Percentiles rank a stretch among this genome's conserved stretches.
Conservation (phyloP, 1,140 invertebrate genomes). For the Chymomyza costata region DNA sequence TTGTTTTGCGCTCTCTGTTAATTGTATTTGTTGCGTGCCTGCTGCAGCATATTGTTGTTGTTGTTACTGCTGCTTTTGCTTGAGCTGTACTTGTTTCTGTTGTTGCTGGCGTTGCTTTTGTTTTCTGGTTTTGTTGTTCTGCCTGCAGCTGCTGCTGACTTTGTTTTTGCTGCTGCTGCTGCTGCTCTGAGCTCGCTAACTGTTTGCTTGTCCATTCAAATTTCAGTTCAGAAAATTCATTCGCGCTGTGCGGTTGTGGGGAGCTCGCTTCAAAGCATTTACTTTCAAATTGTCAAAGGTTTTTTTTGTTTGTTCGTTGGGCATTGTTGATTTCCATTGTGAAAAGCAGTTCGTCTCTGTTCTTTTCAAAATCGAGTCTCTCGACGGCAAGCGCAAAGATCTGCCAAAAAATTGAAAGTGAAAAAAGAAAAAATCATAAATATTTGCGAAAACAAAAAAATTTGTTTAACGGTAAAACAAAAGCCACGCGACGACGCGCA, state of each 20-base stretch:
- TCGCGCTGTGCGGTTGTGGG: conserved; percentile 64
- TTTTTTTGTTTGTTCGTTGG: conserved; percentile 37
- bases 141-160: conserved; percentile 46
- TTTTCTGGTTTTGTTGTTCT: conserved; percentile 22
- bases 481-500: conserved; percentile 40
- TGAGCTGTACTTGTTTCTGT: conserved; percentile 22
- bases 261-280: conserved; percentile 40
- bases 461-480: conserved; percentile 52
- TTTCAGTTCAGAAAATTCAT: conserved; percentile 53
- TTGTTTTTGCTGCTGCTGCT: too few species aligned
- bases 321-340: conserved; percentile 52
- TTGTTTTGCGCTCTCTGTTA: conserved; percentile 2
- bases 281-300: conserved; percentile 51
- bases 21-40: conserved; percentile 35
- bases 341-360: conserved; percentile 27
- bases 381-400: conserved; percentile 25
- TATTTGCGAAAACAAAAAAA: conserved; percentile 14
- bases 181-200: not conserved
- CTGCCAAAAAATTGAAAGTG: conserved; percentile 54
- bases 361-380: conserved; percentile 16
- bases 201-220: conserved; percentile 26
- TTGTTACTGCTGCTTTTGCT: conserved; percentile 12
- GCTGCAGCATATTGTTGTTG: conserved; percentile 11
- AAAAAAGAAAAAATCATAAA: too few species aligned
- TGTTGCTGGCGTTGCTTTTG: conserved; percentile 25